Percentiles rank a stretch among this genome's conserved stretches.
Conservation (phyloP, 2,797 vertebrate species). For the Pseudomugil tenellus region DNA sequence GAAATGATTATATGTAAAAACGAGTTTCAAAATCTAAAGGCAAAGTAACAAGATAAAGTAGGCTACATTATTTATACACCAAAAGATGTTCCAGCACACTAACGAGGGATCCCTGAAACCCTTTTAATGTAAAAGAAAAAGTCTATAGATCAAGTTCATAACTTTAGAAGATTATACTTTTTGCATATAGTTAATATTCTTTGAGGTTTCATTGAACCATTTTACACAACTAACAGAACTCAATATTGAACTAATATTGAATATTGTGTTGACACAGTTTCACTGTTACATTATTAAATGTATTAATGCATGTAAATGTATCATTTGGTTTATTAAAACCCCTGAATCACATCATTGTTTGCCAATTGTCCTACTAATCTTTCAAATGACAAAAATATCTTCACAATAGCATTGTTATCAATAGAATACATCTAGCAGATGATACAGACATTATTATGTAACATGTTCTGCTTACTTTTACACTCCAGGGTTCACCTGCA, state of each 20-base stretch:
- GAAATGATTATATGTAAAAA: constrained; percentile 50
- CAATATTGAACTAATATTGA: not conserved
- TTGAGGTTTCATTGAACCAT: constrained; percentile 9
- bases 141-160: constrained; percentile 31
- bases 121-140: constrained; percentile 30
- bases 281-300: not conserved
- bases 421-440: too few species aligned
- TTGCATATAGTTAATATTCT: constrained; percentile 48
- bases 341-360: too few species aligned
- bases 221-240: constrained; percentile 12
- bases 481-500: too few species aligned
- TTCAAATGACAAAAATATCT: too few species aligned
- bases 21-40: constrained; percentile 37
- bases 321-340: too few species aligned
- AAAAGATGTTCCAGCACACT: constrained; percentile 43
- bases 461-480: too few species aligned
- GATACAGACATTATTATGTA: too few species aligned
- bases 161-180: constrained; percentile 39
- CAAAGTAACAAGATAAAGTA: constrained; percentile 22
- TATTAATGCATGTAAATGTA: too few species aligned
- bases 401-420: too few species aligned
- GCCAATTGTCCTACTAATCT: too few species aligned
- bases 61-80: constrained; percentile 32
- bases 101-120: constrained; percentile 46
- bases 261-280: not conserved